These are phyloP conservation scores for Serrognathus titanus DNA, from an alignment of 2,888 invertebrate species.

Conservation along the genomic window DNA sequence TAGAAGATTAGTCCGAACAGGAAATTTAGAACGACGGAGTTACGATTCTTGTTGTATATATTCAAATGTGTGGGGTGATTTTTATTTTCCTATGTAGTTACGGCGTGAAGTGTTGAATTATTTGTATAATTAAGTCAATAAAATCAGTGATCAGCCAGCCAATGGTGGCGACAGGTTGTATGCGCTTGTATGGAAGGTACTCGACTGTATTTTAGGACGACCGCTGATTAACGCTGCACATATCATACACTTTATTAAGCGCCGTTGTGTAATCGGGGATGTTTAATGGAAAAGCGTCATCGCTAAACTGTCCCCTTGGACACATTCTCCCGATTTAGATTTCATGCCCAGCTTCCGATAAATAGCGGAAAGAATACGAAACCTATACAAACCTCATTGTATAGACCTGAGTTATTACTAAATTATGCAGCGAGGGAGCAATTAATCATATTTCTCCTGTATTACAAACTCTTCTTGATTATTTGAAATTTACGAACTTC, in stretches of 20 bases:
- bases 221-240: slow-evolving; percentile 29
- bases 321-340: slow-evolving; percentile 10
- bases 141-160: not conserved
- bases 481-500: too few relatives aligned
- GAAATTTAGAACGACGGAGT: too few relatives aligned
- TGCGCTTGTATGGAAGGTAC: slow-evolving; percentile 8
- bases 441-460: too few relatives aligned
- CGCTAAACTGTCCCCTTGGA: slow-evolving; percentile 16
- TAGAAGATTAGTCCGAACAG: too few relatives aligned
- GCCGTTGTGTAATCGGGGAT: slow-evolving; percentile 25
- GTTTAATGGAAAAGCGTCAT: slow-evolving; percentile 17
- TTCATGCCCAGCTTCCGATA: not conserved
- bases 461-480: too few relatives aligned
- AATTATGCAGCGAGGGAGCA: too few relatives aligned
- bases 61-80: too few relatives aligned
- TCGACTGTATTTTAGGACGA: slow-evolving; percentile 22
- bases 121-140: not conserved
- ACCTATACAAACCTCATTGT: not conserved
- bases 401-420: not conserved
- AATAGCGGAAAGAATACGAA: not conserved
- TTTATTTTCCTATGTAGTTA: too few relatives aligned
- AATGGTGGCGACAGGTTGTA: not conserved
- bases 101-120: too few relatives aligned
- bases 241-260: slow-evolving; percentile 31
- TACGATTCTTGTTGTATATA: too few relatives aligned